Evolutionary conservation across 2,797 vertebrate genomes (phyloP).

Genomic region (Tympanoctomys barrerae): DNA sequence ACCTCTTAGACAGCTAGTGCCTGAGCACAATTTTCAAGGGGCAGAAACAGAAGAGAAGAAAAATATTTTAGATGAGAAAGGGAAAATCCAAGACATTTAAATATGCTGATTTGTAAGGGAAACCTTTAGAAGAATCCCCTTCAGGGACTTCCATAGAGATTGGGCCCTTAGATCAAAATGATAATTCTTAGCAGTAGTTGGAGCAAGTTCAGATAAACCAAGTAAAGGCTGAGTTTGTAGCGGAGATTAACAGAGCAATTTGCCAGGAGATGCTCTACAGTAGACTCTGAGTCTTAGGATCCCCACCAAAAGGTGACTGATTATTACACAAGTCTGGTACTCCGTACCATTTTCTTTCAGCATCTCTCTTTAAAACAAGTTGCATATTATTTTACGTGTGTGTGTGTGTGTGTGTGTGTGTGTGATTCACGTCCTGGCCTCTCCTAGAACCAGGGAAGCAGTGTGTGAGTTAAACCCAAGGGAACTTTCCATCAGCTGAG

Average conservation of each 20-base stretch:
- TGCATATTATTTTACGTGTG: not conserved
- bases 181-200: not conserved
- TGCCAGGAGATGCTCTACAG: not conserved
- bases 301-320: not conserved
- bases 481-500: no score
- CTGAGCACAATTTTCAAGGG: not conserved
- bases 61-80: not conserved
- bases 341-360: not conserved
- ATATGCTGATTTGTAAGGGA: not conserved
- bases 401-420: not conserved
- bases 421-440: not conserved
- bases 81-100: not conserved
- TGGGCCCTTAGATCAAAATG: not conserved
- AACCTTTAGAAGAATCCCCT: not conserved
- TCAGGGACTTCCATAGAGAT: not conserved
- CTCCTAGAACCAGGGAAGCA: not conserved
- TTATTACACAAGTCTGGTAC: not conserved
- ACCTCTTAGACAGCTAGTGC: not conserved
- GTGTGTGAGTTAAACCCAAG: not conserved
- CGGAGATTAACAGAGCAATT: rapidly evolving
- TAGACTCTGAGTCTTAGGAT: not conserved
- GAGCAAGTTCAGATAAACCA: not conserved
- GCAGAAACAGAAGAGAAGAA: not conserved
- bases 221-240: not conserved
- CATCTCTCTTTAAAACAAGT: conserved; percentile 5